These are phyloP conservation scores for Drosophila longiperda DNA, from an alignment of 2,888 invertebrate genomes.

Conservation along the genomic window DNA sequence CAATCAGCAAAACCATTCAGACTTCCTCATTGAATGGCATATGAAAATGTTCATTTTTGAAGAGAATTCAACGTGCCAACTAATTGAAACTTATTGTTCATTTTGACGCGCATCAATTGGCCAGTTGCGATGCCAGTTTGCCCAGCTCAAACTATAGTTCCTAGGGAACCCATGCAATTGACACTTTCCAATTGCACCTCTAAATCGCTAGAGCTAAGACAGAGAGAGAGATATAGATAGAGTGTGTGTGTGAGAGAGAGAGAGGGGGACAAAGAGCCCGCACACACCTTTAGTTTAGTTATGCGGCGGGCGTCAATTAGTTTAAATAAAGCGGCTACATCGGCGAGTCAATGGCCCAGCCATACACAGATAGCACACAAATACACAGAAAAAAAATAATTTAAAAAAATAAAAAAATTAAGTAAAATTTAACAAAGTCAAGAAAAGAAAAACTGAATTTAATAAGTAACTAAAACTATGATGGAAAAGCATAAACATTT, in stretches of 20 bases:
- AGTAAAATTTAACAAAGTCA: too few species aligned
- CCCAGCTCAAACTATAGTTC: conserved; percentile 5
- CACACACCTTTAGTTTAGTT: conserved; percentile 66
- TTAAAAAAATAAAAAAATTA: too few species aligned
- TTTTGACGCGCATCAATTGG: conserved; percentile 80
- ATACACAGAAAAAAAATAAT: not conserved
- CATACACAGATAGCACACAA: conserved; percentile 10
- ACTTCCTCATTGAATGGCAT: conserved; percentile 70
- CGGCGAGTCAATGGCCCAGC: conserved; percentile 73
- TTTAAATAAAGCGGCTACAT: conserved; percentile 70
- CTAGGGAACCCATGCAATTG: conserved; percentile 59
- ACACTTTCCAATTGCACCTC: conserved; percentile 81
- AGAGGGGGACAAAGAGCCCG: conserved; percentile 29
- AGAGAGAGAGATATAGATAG: not conserved
- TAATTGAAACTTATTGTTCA: conserved; percentile 81
- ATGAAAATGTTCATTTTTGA: conserved; percentile 46
- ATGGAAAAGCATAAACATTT: not conserved
- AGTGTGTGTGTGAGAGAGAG: not conserved
- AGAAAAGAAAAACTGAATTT: not conserved
- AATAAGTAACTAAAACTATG: not conserved
- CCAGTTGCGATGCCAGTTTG: conserved; percentile 2
- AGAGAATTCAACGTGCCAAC: conserved; percentile 51
- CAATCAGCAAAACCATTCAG: conserved; percentile 72
- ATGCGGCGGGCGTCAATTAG: conserved; percentile 75
- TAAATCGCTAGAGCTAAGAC: conserved; percentile 2